Percentiles rank a stretch among this genome's conserved stretches.
These are phyloP conservation scores for Epirrita christyi DNA, from an alignment of 2,888 invertebrate genomes.

Conservation along the genomic window DNA sequence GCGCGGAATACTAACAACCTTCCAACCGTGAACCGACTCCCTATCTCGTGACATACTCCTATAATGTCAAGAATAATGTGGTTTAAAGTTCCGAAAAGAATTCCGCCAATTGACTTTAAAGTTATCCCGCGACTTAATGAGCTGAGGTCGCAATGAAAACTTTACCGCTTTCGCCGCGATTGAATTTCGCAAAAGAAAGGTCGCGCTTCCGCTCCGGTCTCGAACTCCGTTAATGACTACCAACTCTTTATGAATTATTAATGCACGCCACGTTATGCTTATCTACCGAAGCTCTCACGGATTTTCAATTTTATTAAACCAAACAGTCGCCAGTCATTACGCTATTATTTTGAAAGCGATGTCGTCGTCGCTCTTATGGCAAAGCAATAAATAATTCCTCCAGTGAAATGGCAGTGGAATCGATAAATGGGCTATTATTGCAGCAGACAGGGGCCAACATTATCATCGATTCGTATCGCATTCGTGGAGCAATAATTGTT, in stretches of 20 bases:
- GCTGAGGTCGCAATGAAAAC: slow-evolving; percentile 44
- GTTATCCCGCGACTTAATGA: slow-evolving; percentile 40
- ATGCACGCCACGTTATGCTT: slow-evolving; percentile 68
- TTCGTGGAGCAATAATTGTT: slow-evolving; percentile 78
- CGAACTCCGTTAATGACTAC: slow-evolving; percentile 72
- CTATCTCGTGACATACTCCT: slow-evolving; percentile 31
- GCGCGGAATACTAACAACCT: slow-evolving; percentile 36
- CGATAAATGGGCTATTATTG: slow-evolving; percentile 82
- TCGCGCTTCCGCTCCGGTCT: slow-evolving; percentile 62
- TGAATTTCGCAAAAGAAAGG: slow-evolving; percentile 49
- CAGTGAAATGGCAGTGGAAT: slow-evolving; percentile 71
- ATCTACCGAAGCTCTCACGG: slow-evolving; percentile 61
- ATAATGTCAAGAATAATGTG: slow-evolving; percentile 34
- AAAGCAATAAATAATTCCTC: slow-evolving; percentile 78
- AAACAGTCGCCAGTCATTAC: background rate
- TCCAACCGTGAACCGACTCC: slow-evolving; percentile 23
- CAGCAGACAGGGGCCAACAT: slow-evolving; percentile 78
- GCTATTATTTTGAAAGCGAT: slow-evolving; percentile 72
- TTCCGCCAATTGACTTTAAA: slow-evolving; percentile 38
- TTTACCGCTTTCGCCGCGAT: slow-evolving; percentile 53
- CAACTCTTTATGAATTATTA: slow-evolving; percentile 79
- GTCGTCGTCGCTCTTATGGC: slow-evolving; percentile 70
- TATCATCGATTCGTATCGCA: slow-evolving; percentile 80
- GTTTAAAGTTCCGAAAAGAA: slow-evolving; percentile 32
- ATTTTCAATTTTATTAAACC: slow-evolving; percentile 77